phyloP scores from a whole-genome alignment of 2,888 invertebrate species.

The Octodonta nipae region DNA sequence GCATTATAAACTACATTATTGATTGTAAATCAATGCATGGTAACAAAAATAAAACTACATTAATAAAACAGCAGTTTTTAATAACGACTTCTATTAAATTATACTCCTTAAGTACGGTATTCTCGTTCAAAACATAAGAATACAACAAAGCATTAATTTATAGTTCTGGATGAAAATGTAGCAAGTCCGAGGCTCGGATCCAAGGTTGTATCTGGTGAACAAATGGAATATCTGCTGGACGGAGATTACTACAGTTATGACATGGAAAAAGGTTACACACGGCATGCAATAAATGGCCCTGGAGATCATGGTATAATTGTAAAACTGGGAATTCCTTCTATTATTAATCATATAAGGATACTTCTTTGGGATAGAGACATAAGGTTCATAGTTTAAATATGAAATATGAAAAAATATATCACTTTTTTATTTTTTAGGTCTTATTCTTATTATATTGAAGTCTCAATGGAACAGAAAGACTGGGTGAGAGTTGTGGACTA shows the following conservation, averaged over 20 bases:
- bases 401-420: no score
- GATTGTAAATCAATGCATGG: background rate
- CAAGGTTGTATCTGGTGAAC: slow-evolving; percentile 79
- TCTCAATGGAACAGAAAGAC: slow-evolving; percentile 87
- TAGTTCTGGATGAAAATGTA: slow-evolving; percentile 84
- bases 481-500: slow-evolving; percentile 92
- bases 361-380: slow-evolving; percentile 89
- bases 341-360: slow-evolving; percentile 86
- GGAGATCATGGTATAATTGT: slow-evolving; percentile 73
- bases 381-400: no score
- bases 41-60: no score
- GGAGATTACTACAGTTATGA: slow-evolving; percentile 79
- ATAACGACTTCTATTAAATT: background rate
- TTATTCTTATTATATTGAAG: slow-evolving; percentile 83
- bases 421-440: slow-evolving; percentile 39
- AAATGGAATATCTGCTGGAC: slow-evolving; percentile 75
- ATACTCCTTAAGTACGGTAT: background rate
- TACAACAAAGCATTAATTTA: slow-evolving; percentile 3
- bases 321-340: slow-evolving; percentile 68
- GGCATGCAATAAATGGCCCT: slow-evolving; percentile 33
- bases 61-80: background rate
- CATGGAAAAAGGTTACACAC: slow-evolving; percentile 76
- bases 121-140: background rate
- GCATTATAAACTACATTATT: background rate
- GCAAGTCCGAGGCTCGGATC: slow-evolving; percentile 70